Evolutionary conservation across 2,113 vertebrate genomes (phyloP).

Genomic region (Lontra canadensis): DNA sequence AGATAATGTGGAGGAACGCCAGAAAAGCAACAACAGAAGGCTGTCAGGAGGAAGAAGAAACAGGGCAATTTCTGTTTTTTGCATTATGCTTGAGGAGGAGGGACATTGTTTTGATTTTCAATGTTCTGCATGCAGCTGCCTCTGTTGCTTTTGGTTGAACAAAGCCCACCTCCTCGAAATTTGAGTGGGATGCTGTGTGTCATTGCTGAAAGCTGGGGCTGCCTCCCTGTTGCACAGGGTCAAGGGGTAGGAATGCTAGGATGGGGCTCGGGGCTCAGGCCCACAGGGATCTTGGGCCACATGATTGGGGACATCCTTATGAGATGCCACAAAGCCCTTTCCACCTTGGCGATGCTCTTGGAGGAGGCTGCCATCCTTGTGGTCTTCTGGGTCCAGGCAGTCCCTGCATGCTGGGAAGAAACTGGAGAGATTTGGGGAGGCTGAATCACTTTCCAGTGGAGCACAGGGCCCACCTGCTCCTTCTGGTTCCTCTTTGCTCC

Average conservation of each 20-base stretch:
- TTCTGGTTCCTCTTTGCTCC: not conserved
- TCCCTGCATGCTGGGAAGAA: not conserved
- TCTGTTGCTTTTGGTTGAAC: not conserved
- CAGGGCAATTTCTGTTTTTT: not conserved
- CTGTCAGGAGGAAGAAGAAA: conserved; percentile 12
- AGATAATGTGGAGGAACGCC: not conserved
- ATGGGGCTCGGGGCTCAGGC: not conserved
- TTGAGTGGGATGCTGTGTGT: not conserved
- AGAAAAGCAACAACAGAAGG: conserved; percentile 39
- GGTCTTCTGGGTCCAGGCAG: not conserved
- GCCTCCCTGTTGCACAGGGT: not conserved
- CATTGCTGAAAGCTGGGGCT: not conserved
- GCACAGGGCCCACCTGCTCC: not conserved
- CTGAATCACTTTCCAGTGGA: not conserved
- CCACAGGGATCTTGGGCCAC: not conserved
- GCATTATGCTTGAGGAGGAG: not conserved
- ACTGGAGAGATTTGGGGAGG: not conserved
- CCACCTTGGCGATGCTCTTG: not conserved
- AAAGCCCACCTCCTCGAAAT: not conserved
- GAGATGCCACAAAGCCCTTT: not conserved
- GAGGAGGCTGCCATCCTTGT: not conserved
- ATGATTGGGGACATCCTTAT: not conserved
- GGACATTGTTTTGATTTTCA: conserved; percentile 10
- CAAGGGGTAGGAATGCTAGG: not conserved
- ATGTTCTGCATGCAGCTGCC: conserved; percentile 11